Percentiles rank a stretch among this genome's conserved stretches.
phyloP scores from a whole-genome alignment of 2,888 invertebrate genomes.

The Quadroppia sp. region DNA sequence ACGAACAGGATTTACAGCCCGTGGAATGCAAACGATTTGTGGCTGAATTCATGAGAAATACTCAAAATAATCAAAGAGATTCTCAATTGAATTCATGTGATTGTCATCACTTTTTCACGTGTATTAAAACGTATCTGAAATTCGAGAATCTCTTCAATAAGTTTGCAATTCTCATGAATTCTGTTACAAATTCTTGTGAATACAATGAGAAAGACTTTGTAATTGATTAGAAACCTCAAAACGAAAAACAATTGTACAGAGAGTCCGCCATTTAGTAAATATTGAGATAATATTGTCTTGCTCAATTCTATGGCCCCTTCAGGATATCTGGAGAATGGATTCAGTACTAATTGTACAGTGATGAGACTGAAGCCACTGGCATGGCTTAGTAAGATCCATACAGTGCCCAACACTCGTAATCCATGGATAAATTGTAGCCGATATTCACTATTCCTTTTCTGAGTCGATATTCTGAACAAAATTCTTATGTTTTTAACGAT shows the following conservation, averaged over 20 bases:
- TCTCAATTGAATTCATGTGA: too few relatives aligned
- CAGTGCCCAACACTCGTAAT: conserved; percentile 18
- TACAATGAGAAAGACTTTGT: too few relatives aligned
- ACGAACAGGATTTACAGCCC: too few relatives aligned
- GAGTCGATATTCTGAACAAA: conserved; percentile 20
- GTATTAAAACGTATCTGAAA: too few relatives aligned
- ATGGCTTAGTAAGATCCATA: conserved; percentile 37
- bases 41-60: too few relatives aligned
- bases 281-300: not conserved
- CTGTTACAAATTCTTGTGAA: too few relatives aligned
- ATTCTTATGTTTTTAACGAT: conserved; percentile 16
- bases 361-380: conserved; percentile 11
- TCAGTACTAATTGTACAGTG: not conserved
- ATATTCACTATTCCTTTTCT: not conserved
- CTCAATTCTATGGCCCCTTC: conserved; percentile 15
- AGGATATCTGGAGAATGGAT: conserved; percentile 21
- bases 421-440: conserved; percentile 38
- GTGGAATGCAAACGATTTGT: too few relatives aligned
- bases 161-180: too few relatives aligned
- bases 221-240: conserved; percentile 8
- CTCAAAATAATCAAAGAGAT: too few relatives aligned
- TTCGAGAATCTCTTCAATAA: too few relatives aligned
- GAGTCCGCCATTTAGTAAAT: conserved; percentile 22
- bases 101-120: too few relatives aligned
- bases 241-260: conserved; percentile 34